Evolutionary conservation across 2,888 invertebrate genomes (phyloP).

Genomic region (Protodeltote pygarga): DNA sequence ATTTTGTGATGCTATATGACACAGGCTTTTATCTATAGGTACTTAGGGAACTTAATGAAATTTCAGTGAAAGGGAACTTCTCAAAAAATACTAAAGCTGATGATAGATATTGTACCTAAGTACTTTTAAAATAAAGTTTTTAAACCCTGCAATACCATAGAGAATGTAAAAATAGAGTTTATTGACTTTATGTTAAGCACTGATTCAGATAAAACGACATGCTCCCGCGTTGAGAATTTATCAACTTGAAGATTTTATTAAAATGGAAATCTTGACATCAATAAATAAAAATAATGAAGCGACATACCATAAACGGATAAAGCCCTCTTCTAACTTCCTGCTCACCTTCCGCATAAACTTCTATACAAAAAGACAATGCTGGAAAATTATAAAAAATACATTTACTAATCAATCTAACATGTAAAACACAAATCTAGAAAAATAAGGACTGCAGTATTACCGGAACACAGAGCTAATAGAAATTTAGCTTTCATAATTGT

Average conservation of each 20-base stretch:
- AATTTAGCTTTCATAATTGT: constrained; percentile 66
- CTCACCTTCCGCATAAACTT: constrained; percentile 61
- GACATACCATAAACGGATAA: constrained; percentile 73
- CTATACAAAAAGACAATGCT: constrained; percentile 52
- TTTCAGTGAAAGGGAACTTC: no score
- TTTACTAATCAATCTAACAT: constrained; percentile 1
- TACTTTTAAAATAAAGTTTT: background rate
- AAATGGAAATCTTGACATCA: constrained; percentile 5
- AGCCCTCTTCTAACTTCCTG: constrained; percentile 67
- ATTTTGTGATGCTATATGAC: no score
- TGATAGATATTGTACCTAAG: no score
- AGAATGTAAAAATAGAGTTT: no score
- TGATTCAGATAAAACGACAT: background rate
- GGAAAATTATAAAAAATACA: constrained; percentile 34
- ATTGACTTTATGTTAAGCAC: background rate
- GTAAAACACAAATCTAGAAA: constrained; percentile 5
- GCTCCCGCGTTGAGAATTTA: background rate
- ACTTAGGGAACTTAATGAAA: no score
- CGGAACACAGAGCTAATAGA: constrained; percentile 62
- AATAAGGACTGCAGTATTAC: constrained; percentile 50
- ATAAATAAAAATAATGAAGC: background rate
- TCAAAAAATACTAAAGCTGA: no score
- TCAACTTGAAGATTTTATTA: background rate
- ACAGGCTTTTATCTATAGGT: no score
- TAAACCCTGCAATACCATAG: background rate